Evolutionary conservation across 2,888 invertebrate genomes (phyloP).

Genomic region (Melieria crassipennis): DNA sequence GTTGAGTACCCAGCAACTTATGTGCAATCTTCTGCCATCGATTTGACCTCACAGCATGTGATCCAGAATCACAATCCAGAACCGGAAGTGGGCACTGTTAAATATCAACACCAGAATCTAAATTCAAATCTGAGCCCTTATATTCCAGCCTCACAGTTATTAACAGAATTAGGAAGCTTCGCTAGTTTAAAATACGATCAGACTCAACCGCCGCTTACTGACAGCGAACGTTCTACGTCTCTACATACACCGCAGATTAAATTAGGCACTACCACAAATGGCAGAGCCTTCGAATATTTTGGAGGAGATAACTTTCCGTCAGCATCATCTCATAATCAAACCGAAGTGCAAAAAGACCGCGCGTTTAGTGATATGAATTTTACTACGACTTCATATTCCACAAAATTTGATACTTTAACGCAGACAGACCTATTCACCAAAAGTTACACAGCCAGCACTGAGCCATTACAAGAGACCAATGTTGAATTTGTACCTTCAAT

Average conservation of each 20-base stretch:
- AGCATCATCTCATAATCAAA: slow-evolving; percentile 51
- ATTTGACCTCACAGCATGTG: slow-evolving; percentile 61
- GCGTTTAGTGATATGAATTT: neutral
- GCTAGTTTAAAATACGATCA: neutral
- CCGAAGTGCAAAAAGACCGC: slow-evolving; percentile 42
- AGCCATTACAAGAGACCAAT: slow-evolving; percentile 25
- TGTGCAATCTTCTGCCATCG: slow-evolving; percentile 68
- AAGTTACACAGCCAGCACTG: slow-evolving; percentile 47
- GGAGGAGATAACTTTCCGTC: slow-evolving; percentile 54
- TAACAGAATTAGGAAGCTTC: slow-evolving; percentile 54
- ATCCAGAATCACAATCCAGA: slow-evolving; percentile 41
- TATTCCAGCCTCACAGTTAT: slow-evolving; percentile 56
- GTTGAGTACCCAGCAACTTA: slow-evolving; percentile 78
- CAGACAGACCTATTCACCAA: slow-evolving; percentile 58
- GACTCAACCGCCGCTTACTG: too few relatives aligned
- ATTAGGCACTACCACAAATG: too few relatives aligned
- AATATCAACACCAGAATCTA: slow-evolving; percentile 54
- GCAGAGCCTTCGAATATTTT: too few relatives aligned
- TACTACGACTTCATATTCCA: too few relatives aligned
- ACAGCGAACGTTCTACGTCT: too few relatives aligned
- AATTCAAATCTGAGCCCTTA: slow-evolving; percentile 51
- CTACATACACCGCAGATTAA: slow-evolving; percentile 37
- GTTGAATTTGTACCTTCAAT: slow-evolving; percentile 39
- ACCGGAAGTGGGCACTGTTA: slow-evolving; percentile 45
- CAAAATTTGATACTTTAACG: neutral